Evolutionary conservation across 2,113 vertebrate species (phyloP).

Genomic region (Platanista minor): DNA sequence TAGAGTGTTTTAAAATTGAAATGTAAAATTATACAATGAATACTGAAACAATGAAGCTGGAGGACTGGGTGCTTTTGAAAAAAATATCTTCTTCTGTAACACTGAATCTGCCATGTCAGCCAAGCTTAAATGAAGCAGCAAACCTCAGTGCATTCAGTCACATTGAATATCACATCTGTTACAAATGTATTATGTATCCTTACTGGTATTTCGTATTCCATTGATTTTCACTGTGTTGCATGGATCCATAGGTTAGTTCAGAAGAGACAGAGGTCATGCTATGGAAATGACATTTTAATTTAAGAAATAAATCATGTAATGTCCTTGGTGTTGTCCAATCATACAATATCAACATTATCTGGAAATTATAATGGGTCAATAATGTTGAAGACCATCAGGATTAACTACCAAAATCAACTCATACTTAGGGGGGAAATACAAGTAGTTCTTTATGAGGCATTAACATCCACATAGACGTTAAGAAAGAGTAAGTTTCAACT

Average conservation of each 20-base stretch:
- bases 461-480: neutral
- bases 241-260: neutral
- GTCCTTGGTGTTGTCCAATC: neutral
- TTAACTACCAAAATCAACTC: constrained; percentile 11
- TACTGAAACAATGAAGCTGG: neutral
- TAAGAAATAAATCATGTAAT: constrained; percentile 27
- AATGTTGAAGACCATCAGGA: neutral
- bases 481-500: neutral
- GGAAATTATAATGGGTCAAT: neutral
- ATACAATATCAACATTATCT: neutral
- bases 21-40: neutral
- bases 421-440: neutral
- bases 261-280: neutral
- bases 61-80: neutral
- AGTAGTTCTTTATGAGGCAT: neutral
- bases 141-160: neutral
- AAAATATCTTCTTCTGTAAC: neutral
- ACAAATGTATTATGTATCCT: constrained; percentile 20
- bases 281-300: constrained; percentile 25
- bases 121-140: constrained; percentile 1
- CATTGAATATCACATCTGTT: constrained; percentile 25
- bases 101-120: neutral
- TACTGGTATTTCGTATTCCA: constrained; percentile 36
- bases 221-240: constrained; percentile 26
- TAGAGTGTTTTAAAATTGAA: neutral